phyloP scores from a whole-genome alignment of 1,140 invertebrate species.

The Lepidurus apus region DNA sequence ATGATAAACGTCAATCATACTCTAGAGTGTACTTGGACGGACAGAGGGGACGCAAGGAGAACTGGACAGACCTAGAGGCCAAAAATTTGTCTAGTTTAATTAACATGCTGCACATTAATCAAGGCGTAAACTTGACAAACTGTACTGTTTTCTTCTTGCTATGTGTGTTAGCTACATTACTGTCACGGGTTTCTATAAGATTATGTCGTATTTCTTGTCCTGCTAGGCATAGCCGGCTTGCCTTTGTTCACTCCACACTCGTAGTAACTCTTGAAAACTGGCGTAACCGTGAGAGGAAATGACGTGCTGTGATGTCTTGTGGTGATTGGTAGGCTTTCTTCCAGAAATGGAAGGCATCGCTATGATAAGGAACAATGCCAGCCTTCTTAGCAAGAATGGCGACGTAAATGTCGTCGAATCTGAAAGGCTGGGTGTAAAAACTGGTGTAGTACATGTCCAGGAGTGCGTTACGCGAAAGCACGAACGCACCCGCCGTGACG shows the following conservation, averaged over 20 bases:
- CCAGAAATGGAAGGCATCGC: constrained; percentile 73
- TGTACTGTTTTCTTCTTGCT: no score
- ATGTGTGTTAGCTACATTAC: no score
- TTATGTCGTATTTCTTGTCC: no score
- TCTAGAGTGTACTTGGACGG: no score
- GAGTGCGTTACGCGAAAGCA: constrained; percentile 67
- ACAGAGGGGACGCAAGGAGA: no score
- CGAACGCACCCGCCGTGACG: constrained; percentile 77
- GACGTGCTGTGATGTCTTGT: constrained; percentile 65
- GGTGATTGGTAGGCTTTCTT: constrained; percentile 59
- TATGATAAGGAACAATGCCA: constrained; percentile 68
- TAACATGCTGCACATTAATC: no score
- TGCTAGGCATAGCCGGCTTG: constrained; percentile 63
- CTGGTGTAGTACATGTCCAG: constrained; percentile 68
- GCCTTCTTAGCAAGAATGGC: constrained; percentile 75
- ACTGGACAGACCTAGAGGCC: no score
- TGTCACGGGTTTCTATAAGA: no score
- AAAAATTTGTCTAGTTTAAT: no score
- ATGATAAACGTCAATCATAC: no score
- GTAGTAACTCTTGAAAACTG: constrained; percentile 62
- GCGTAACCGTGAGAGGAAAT: constrained; percentile 79
- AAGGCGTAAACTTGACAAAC: no score
- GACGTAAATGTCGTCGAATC: constrained; percentile 83
- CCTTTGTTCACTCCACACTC: constrained; percentile 73
- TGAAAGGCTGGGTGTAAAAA: constrained; percentile 70